A percentile compares a stretch with the other conserved stretches of the same genome.
Evolutionary conservation across 2,113 vertebrate species (phyloP).

Genomic region (Pluvialis apricaria): DNA sequence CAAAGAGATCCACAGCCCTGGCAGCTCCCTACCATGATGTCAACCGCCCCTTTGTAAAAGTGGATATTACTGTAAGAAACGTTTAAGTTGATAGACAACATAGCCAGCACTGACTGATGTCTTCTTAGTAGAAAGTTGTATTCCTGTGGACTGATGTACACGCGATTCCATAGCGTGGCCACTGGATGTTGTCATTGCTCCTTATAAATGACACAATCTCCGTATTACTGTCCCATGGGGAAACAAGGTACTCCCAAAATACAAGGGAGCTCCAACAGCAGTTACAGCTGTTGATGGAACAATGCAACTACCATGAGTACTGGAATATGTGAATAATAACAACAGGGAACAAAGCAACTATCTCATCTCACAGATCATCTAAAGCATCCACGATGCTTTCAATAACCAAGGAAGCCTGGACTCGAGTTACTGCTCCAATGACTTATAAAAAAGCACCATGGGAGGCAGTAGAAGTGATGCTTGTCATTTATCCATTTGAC

Average conservation of each 20-base stretch:
- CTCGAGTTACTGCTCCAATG: neutral
- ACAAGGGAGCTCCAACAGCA: neutral
- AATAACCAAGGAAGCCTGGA: neutral
- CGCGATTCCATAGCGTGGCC: neutral
- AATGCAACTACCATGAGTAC: fast-evolving
- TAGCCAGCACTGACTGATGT: neutral
- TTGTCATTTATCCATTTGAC: neutral
- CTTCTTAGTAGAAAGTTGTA: neutral
- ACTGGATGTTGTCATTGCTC: neutral
- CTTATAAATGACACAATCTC: neutral
- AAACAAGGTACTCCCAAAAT: neutral
- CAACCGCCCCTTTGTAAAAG: neutral
- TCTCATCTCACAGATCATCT: neutral
- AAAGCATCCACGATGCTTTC: neutral
- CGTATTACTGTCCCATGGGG: neutral
- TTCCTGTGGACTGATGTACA: neutral
- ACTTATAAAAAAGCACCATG: neutral
- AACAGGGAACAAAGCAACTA: neutral
- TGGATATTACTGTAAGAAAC: neutral
- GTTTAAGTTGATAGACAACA: neutral
- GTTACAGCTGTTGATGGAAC: neutral
- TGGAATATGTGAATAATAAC: neutral
- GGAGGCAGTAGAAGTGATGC: neutral
- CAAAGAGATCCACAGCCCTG: neutral
- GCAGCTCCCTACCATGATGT: neutral